Base-by-base conservation (phyloP, 1,140 invertebrate species). In the Listronotus oregonensis region DNA sequence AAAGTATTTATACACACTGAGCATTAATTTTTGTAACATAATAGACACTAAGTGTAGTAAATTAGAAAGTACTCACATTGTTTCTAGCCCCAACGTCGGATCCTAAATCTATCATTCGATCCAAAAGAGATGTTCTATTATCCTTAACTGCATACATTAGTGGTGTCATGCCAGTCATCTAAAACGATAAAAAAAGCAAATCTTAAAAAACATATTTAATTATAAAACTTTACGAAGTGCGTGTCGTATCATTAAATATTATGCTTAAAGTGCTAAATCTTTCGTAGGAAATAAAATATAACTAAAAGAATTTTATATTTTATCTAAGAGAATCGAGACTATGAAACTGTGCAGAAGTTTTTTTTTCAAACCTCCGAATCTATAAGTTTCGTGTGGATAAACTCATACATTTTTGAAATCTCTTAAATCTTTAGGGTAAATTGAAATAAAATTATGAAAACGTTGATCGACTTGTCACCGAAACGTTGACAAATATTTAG, bases 91-190 rank as follows among this genome's bases (percentile, higher is more conserved):
- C 90, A 44, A 96, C 88, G 77, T 95, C 93, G n/a, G 90, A 90
- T 15, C 95, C 95, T 3, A 97, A 84, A 58, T 98, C 95, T 61
- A 97, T 88, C 78, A 97, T 87, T 51, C 93, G 84, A 78, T 97
- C 95, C 50, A 95, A 85, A 73, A 97, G 87, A 12, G 90, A 88
- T 4, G 93, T 90, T 69, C 91, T 86, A 79, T 97, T 98, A 78
- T 98, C 96, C 81, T 95, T 94, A 0, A 96, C 93, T 0, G 94
- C 94, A 74, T 91, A 91, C 94, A 98, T 97, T 66, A 98, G 81
- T 3, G 95, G 93, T 51, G 94, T 97, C 88, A 95, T 93, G 44
- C 94, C 94, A 39, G 89, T 95, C 34, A 86, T 85, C 94, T 96
- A 80, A 77, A 80, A 76, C 73, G 65, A 11, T 5, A 52, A 52